Percentiles rank a stretch among this genome's conserved stretches.
These are phyloP conservation scores for Eristalis pertinax DNA, from an alignment of 2,888 invertebrate genomes.

Conservation along the genomic window DNA sequence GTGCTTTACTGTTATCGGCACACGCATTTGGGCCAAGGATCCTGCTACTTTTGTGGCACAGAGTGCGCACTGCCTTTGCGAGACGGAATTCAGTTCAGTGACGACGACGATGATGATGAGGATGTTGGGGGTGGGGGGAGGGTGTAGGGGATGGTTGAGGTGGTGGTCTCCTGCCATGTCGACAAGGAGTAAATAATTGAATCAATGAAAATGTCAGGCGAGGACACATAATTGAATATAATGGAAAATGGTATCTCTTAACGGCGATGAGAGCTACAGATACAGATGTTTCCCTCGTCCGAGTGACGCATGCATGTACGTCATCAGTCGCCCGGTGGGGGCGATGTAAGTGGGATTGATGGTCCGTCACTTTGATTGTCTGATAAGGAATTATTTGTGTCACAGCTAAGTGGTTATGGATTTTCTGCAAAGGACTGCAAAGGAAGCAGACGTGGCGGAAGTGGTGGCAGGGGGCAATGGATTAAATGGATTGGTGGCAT, in stretches of 20 bases:
- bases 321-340: background rate
- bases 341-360: constrained; percentile 8
- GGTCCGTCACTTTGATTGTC: constrained; percentile 12
- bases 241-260: constrained; percentile 41
- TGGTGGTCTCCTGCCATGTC: background rate
- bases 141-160: too few species aligned
- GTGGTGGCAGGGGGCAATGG: too few species aligned
- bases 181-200: constrained; percentile 50
- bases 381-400: constrained; percentile 19
- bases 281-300: constrained; percentile 1
- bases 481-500: too few species aligned
- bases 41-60: constrained; percentile 18
- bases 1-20: constrained; percentile 39
- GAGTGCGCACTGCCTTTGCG: background rate
- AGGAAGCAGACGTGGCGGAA: background rate
- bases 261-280: background rate
- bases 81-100: background rate
- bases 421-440: background rate
- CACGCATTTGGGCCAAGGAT: constrained; percentile 51
- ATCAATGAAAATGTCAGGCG: constrained; percentile 50
- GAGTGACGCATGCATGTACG: background rate
- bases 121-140: too few species aligned
- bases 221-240: constrained; percentile 48
- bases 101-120: background rate
- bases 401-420: background rate